A percentile compares a stretch with the other conserved stretches of the same genome.
phyloP scores from a whole-genome alignment of 2,113 vertebrate genomes.

The Cacatua alba region DNA sequence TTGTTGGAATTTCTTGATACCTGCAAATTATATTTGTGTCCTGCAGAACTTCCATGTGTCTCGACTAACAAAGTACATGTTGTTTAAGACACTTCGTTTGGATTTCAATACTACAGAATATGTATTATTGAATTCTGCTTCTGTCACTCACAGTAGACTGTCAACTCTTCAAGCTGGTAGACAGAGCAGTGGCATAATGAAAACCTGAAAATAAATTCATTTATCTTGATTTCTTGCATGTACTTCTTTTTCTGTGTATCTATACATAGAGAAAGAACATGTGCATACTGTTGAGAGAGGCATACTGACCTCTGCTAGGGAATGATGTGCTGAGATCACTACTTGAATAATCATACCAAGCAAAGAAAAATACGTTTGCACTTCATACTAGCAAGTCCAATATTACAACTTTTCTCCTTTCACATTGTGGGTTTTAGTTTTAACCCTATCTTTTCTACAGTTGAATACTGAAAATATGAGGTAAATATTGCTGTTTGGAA shows the following conservation, averaged over 20 bases:
- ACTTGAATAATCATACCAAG: background rate
- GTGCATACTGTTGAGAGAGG: background rate
- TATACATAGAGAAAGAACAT: background rate
- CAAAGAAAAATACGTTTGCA: background rate
- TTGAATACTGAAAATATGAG: background rate
- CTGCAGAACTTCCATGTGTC: background rate
- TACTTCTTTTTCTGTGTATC: background rate
- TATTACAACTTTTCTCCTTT: background rate
- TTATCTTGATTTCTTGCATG: background rate
- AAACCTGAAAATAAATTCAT: slow-evolving; percentile 5
- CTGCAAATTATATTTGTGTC: background rate
- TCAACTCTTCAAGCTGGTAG: background rate
- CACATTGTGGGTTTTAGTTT: background rate
- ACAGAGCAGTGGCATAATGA: background rate
- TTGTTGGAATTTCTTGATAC: background rate
- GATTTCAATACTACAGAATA: background rate
- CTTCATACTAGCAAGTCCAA: background rate
- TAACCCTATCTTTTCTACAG: background rate
- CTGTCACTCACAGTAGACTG: background rate
- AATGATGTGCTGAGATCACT: background rate
- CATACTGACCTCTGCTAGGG: background rate
- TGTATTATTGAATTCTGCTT: background rate
- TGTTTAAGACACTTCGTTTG: background rate
- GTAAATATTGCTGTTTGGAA: background rate
- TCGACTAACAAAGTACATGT: background rate